Evolutionary conservation across 2,797 vertebrate genomes (phyloP).

Genomic region (Oceanodroma leucorhoa): DNA sequence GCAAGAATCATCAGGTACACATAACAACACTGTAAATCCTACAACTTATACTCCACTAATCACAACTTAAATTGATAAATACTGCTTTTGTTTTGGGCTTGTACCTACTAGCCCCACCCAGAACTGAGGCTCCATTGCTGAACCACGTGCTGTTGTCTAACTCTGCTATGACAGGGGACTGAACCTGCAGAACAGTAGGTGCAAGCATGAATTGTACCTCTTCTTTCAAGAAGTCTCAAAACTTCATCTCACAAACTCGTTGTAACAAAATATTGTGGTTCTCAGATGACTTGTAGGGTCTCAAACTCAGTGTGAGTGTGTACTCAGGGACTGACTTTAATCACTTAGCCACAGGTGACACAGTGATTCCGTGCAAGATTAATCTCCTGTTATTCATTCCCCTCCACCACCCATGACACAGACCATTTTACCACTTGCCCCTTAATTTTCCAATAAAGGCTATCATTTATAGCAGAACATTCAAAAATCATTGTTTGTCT

Average conservation of each 20-base stretch:
- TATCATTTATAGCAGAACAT: neutral
- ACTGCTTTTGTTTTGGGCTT: neutral
- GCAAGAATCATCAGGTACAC: neutral
- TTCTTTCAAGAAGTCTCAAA: neutral
- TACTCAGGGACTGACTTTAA: neutral
- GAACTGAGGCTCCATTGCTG: neutral
- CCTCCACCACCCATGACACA: neutral
- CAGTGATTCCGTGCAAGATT: neutral
- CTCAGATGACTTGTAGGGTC: neutral
- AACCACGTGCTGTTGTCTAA: neutral
- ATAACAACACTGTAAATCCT: neutral
- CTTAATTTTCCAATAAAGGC: neutral
- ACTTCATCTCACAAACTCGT: neutral
- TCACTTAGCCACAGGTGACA: neutral
- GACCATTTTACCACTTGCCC: neutral
- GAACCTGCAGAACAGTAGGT: neutral
- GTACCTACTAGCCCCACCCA: neutral
- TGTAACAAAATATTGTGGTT: neutral
- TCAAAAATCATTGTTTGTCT: neutral
- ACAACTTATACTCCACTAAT: neutral
- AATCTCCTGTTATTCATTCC: neutral
- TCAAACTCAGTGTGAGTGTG: neutral
- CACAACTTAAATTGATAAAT: neutral
- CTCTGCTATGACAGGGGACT: accelerated
- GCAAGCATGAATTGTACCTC: neutral